phyloP scores from a whole-genome alignment of 2,797 vertebrate genomes.

The Alectoris magna region DNA sequence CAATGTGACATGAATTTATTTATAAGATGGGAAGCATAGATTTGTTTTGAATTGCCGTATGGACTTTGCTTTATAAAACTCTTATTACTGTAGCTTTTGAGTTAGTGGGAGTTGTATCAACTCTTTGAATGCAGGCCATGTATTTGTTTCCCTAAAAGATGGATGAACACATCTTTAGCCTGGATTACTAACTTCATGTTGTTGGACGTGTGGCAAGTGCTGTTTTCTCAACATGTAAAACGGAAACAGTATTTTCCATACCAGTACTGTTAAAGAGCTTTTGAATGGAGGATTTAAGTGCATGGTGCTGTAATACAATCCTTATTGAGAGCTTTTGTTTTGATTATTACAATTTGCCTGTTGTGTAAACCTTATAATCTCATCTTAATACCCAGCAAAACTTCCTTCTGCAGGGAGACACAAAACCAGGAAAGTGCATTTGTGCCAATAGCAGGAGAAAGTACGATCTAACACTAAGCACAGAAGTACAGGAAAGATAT shows the following conservation, averaged over 20 bases:
- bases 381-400: neutral
- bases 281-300: neutral
- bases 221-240: neutral
- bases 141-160: neutral
- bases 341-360: neutral
- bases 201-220: neutral
- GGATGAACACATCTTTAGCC: neutral
- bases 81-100: neutral
- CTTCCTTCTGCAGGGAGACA: neutral
- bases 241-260: neutral
- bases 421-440: neutral
- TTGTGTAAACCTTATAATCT: neutral
- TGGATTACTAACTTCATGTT: rapidly evolving
- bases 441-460: neutral
- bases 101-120: neutral
- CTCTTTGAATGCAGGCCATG: neutral
- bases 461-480: neutral
- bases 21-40: neutral
- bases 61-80: neutral
- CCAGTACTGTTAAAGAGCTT: neutral
- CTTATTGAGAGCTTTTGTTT: neutral
- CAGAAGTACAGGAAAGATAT: neutral
- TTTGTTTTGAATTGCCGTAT: neutral
- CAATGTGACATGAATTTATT: neutral
- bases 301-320: neutral